These are phyloP conservation scores for Lordiphosa collinella DNA, from an alignment of 1,140 invertebrate species.

Conservation along the genomic window DNA sequence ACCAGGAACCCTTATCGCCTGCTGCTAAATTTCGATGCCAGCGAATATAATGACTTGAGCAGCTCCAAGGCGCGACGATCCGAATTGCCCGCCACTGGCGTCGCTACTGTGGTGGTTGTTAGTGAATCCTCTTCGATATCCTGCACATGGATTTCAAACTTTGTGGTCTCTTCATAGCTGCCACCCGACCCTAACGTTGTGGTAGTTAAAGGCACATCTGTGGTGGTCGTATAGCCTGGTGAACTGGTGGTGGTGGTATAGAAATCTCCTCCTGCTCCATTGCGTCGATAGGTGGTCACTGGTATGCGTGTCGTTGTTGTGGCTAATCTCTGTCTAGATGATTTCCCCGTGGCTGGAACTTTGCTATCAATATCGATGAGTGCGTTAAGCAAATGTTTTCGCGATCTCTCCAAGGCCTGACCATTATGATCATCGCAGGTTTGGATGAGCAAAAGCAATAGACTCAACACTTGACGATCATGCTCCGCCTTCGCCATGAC, in stretches of 20 bases:
- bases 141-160: constrained; percentile 73
- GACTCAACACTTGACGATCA: constrained; percentile 86
- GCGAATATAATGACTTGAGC: constrained; percentile 89
- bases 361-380: constrained; percentile 81
- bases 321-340: constrained; percentile 52
- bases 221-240: constrained; percentile 57
- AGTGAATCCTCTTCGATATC: constrained; percentile 54
- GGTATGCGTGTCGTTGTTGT: constrained; percentile 62
- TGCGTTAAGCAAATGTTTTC: constrained; percentile 84
- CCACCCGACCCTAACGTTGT: constrained; percentile 37
- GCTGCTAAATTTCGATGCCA: constrained; percentile 86
- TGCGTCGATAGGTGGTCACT: constrained; percentile 61
- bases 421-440: constrained; percentile 87
- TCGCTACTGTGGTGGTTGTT: constrained; percentile 37
- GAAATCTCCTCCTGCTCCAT: constrained; percentile 32
- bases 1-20: constrained; percentile 66
- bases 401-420: constrained; percentile 84
- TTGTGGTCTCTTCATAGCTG: constrained; percentile 70
- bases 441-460: constrained; percentile 87
- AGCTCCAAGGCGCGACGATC: constrained; percentile 89
- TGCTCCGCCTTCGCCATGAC: constrained; percentile 90
- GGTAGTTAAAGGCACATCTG: constrained; percentile 50
- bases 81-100: constrained; percentile 77
- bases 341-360: constrained; percentile 71
- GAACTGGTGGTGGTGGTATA: constrained; percentile 56